A percentile compares a stretch with the other conserved stretches of the same genome.
These are phyloP conservation scores for Diaperis boleti DNA, from an alignment of 2,888 invertebrate species.

Conservation along the genomic window DNA sequence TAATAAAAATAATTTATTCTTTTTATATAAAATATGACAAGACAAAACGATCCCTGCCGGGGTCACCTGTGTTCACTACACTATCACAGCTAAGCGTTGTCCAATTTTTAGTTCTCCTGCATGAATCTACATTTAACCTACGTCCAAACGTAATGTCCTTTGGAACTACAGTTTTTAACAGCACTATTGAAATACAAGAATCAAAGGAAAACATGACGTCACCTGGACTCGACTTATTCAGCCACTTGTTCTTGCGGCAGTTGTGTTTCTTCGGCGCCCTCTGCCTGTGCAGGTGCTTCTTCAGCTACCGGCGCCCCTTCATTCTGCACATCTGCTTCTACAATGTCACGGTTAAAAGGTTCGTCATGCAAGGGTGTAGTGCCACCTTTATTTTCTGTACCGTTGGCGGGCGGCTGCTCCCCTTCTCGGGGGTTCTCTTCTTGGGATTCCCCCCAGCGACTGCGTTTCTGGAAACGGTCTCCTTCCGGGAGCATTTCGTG, in stretches of 20 bases:
- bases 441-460: conserved; percentile 46
- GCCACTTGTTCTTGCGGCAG: neutral
- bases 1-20: conserved; percentile 47
- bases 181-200: conserved; percentile 4
- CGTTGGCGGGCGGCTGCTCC: conserved; percentile 11
- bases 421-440: conserved; percentile 11
- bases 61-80: conserved; percentile 65
- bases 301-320: conserved; percentile 6
- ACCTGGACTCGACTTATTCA: conserved; percentile 1
- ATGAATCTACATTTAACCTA: conserved; percentile 44
- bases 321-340: conserved; percentile 23
- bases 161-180: conserved; percentile 31
- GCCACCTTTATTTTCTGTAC: conserved; percentile 44
- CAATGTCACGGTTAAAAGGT: conserved; percentile 29
- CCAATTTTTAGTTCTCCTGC: conserved; percentile 49
- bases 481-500: conserved; percentile 36
- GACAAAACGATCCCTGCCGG: conserved; percentile 49
- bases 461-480: conserved; percentile 44
- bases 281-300: conserved; percentile 20
- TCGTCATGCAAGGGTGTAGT: conserved; percentile 49
- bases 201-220: conserved; percentile 8
- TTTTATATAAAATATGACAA: conserved; percentile 46
- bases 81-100: conserved; percentile 62
- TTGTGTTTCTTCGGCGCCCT: neutral
- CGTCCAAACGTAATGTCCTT: conserved; percentile 41